Base-by-base conservation (phyloP, 37 sponge, comb jelly and placozoan genomes). In the Ephydatia muelleri region DNA sequence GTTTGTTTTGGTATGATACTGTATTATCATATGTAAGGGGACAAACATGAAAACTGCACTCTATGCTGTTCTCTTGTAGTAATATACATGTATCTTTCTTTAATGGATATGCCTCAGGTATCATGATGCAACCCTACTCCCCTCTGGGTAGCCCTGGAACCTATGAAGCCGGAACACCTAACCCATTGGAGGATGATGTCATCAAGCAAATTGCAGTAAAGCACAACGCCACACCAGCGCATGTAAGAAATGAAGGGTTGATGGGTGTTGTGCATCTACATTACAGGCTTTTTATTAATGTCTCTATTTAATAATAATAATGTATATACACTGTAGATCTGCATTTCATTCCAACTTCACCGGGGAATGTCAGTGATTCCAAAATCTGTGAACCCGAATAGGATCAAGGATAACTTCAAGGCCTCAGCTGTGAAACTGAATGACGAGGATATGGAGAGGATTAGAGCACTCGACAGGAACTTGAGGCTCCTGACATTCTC, bases 141-240 rank as follows among this genome's bases (percentile, higher is more conserved):
- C 90, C 95, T 13, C 84, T 95, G 28, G 95, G 95, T 28, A 90
- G 82, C 79, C 95, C 95, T 11, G 82, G 71, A 0, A 28, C 27
- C 36, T 38, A 79, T 37, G 85, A 8, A 12, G 77, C 67, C 5
- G 75, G 36, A 0, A 88, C 87, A 3, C 85, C 89, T 5, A 65
- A 39, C 19, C 72, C 92, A 25, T 37, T 95, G 87, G 92, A 89
- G 0, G 88, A 95, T 67, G 84, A 81, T 0, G 92, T 82, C 12
- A 75, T 95, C 65, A 89, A 83, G 67, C 85, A 84, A 34, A 83
- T 95, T n/a, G 88, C 91, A 33, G 79, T 31, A 26, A 92, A 95
- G 68, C 83, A 82, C 76, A 87, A 33, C 36, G 85, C 76, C 38
- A 85, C 92, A 25, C 72, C 88, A 47, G 95, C 95, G 32, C 92